phyloP scores from a whole-genome alignment of 2,797 vertebrate species.

The Fundulus diaphanus region DNA sequence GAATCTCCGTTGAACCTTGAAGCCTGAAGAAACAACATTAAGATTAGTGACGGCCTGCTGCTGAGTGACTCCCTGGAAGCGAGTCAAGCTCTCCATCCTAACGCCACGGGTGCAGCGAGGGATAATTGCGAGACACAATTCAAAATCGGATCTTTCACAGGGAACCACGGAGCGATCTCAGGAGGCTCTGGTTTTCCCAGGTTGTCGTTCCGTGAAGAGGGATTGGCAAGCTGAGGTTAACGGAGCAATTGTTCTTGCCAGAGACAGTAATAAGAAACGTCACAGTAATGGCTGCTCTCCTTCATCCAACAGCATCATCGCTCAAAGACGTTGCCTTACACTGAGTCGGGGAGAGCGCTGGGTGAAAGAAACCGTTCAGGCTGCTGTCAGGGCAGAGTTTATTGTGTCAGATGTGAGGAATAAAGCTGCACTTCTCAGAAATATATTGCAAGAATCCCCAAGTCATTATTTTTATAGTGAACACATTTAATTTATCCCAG shows the following conservation, averaged over 20 bases:
- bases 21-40: slow-evolving; percentile 22
- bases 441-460: neutral
- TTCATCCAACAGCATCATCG: slow-evolving; percentile 36
- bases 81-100: slow-evolving; percentile 35
- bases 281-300: slow-evolving; percentile 26
- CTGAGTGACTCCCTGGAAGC: slow-evolving; percentile 22
- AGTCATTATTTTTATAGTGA: neutral
- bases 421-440: neutral
- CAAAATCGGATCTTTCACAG: slow-evolving; percentile 20
- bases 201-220: slow-evolving; percentile 13
- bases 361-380: slow-evolving; percentile 8
- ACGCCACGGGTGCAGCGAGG: slow-evolving; percentile 43
- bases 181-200: slow-evolving; percentile 26
- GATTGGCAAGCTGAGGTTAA: slow-evolving; percentile 21
- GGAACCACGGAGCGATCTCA: slow-evolving; percentile 25
- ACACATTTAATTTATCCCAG: slow-evolving; percentile 8
- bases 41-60: slow-evolving; percentile 27
- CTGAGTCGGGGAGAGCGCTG: slow-evolving; percentile 1
- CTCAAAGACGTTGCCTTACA: slow-evolving; percentile 26
- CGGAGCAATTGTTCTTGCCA: slow-evolving; percentile 14
- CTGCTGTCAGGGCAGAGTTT: slow-evolving; percentile 20
- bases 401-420: slow-evolving; percentile 23
- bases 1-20: slow-evolving; percentile 39
- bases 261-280: slow-evolving; percentile 15
- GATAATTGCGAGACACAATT: slow-evolving; percentile 50